phyloP scores from a whole-genome alignment of 1,140 invertebrate genomes.

The Tenebrio molitor region DNA sequence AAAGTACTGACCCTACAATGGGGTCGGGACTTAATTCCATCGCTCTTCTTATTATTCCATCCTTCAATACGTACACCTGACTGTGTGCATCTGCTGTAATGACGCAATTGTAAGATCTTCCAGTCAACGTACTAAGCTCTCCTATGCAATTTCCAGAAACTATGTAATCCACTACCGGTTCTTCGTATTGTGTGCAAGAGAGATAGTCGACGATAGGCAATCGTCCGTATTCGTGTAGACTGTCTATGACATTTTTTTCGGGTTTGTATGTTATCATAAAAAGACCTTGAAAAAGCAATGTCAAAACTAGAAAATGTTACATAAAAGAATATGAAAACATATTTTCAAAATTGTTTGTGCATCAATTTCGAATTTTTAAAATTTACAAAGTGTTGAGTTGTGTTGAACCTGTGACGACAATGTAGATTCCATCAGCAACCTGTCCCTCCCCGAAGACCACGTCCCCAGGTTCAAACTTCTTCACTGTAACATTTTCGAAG shows the following conservation, averaged over 20 bases:
- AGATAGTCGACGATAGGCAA: constrained; percentile 29
- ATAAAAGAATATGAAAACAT: too few species aligned
- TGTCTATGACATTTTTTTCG: background rate
- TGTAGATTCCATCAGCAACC: constrained; percentile 47
- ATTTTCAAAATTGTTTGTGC: too few species aligned
- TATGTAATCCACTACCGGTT: constrained; percentile 39
- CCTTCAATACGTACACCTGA: constrained; percentile 44
- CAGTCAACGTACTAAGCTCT: constrained; percentile 45
- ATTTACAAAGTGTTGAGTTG: too few species aligned
- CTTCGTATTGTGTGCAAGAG: background rate
- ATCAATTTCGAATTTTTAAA: too few species aligned
- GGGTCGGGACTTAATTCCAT: constrained; percentile 42
- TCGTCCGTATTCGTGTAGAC: constrained; percentile 25
- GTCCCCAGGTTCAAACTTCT: constrained; percentile 38
- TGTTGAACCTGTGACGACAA: constrained; percentile 52
- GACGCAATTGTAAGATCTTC: constrained; percentile 46
- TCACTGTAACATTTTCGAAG: constrained; percentile 38
- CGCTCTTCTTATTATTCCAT: constrained; percentile 28
- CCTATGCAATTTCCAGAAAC: constrained; percentile 51
- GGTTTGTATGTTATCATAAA: constrained; percentile 16
- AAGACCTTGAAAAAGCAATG: background rate
- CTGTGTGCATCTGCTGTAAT: constrained; percentile 49
- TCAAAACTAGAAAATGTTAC: too few species aligned
- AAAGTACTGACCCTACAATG: constrained; percentile 25
- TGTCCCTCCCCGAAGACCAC: constrained; percentile 40